Base-by-base conservation (phyloP, 2,797 vertebrate genomes). In the Cyprinella venusta region DNA sequence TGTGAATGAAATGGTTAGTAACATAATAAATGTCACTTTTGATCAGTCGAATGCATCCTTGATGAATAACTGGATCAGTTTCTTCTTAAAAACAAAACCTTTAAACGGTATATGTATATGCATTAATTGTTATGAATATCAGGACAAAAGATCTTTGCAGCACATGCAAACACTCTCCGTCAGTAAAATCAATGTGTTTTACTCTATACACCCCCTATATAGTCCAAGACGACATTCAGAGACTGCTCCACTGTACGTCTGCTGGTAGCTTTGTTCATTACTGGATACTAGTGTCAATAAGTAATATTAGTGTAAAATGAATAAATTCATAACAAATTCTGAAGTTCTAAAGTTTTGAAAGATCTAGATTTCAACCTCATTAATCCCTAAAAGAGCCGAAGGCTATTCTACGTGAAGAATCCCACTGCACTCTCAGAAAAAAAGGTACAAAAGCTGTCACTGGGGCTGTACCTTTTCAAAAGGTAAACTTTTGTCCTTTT, bases 351-450 rank as follows among this genome's bases (percentile, higher is more conserved):
- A n/a, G n/a, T n/a, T n/a, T n/a, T n/a, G n/a, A n/a, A n/a, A n/a
- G n/a, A n/a, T n/a, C n/a, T n/a, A n/a, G n/a, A n/a, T n/a, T n/a
- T n/a, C n/a, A n/a, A n/a, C n/a, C n/a, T n/a, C n/a, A n/a, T n/a
- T n/a, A n/a, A n/a, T n/a, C n/a, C n/a, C n/a, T n/a, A n/a, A n/a
- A n/a, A n/a, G n/a, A n/a, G n/a, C n/a, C n/a, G n/a, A n/a, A n/a
- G n/a, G n/a, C n/a, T n/a, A n/a, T n/a, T 40, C 18, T 33, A 19
- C n/a, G 42, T 56, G 8, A 71, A 45, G 52, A 45, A 80, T 80
- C 48, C 16, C 59, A 63, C 16, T 10, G 24, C 24, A 61, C 26
- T n/a, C n/a, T n/a, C n/a, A n/a, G n/a, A n/a, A n/a, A n/a, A n/a
- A n/a, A n/a, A n/a, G n/a, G n/a, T n/a, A n/a, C n/a, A n/a, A n/a